These are phyloP conservation scores for Euura lappo DNA, from an alignment of 1,140 invertebrate species.

Conservation along the genomic window DNA sequence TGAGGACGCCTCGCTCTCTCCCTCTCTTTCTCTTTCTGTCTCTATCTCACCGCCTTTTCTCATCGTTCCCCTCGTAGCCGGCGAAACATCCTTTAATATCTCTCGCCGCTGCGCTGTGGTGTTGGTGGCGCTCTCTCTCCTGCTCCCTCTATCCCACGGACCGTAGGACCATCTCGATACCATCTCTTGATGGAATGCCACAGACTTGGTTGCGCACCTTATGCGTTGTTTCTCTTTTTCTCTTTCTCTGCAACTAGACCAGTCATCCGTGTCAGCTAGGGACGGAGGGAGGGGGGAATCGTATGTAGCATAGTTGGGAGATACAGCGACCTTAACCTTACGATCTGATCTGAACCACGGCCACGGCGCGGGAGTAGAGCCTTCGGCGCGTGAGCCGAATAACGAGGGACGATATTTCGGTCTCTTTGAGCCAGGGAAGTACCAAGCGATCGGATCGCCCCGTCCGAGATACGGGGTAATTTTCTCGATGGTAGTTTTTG, in stretches of 20 bases:
- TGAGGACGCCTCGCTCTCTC: conserved; percentile 33
- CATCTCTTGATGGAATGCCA: conserved; percentile 57
- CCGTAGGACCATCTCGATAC: conserved; percentile 39
- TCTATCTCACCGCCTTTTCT: conserved; percentile 17
- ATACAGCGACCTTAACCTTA: conserved; percentile 31
- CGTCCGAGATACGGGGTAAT: too few relatives aligned
- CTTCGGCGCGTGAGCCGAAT: conserved; percentile 9
- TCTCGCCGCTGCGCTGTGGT: conserved; percentile 36
- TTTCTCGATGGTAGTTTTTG: too few relatives aligned
- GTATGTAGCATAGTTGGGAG: conserved; percentile 23
- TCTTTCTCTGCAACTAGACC: not conserved
- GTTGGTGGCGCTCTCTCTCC: not conserved
- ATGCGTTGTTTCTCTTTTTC: conserved; percentile 12
- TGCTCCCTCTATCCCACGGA: conserved; percentile 9
- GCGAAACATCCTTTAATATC: conserved; percentile 56
- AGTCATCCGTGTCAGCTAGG: conserved; percentile 10
- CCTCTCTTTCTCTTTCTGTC: conserved; percentile 20
- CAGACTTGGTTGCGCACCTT: conserved; percentile 16
- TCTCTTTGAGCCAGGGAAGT: not conserved
- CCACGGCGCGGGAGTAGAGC: conserved; percentile 20
- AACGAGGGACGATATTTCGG: not conserved
- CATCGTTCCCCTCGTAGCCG: conserved; percentile 29
- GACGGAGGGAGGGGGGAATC: conserved; percentile 8
- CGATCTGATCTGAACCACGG: conserved; percentile 31
- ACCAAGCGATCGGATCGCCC: not conserved